Evolutionary conservation across 2,113 vertebrate species (phyloP).

Genomic region (Prunella fulvescens): DNA sequence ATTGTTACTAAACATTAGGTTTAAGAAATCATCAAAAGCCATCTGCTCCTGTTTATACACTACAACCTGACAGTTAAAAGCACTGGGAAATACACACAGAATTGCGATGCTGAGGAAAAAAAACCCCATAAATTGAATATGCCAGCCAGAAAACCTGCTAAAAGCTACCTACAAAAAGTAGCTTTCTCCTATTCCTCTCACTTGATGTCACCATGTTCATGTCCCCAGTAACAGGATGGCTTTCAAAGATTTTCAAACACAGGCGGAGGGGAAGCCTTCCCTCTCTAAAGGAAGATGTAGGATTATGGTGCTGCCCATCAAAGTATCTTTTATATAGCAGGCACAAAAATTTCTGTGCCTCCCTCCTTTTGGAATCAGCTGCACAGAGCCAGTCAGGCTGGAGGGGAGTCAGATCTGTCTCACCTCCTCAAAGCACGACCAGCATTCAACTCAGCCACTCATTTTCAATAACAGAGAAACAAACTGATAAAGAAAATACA

Average conservation of each 20-base stretch:
- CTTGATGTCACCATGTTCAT: background rate
- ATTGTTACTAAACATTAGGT: background rate
- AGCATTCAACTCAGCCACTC: background rate
- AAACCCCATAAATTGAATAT: background rate
- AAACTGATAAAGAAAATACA: background rate
- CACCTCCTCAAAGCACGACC: background rate
- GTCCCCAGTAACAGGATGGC: background rate
- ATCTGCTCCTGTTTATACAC: background rate
- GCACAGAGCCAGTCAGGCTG: background rate
- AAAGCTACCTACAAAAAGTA: background rate
- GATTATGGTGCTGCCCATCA: background rate
- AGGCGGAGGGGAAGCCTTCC: background rate
- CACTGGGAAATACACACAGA: background rate
- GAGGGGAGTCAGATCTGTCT: background rate
- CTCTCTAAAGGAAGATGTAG: background rate
- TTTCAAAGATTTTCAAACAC: background rate
- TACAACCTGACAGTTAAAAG: background rate
- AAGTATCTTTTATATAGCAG: fast-evolving
- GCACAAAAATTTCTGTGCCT: background rate
- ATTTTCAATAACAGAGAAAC: background rate
- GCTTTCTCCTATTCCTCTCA: background rate
- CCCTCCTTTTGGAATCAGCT: background rate
- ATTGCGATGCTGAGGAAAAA: background rate
- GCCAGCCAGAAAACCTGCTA: background rate
- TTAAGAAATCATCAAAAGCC: background rate